These are phyloP conservation scores for Selenia dentaria DNA, from an alignment of 2,888 invertebrate genomes.

Conservation along the genomic window DNA sequence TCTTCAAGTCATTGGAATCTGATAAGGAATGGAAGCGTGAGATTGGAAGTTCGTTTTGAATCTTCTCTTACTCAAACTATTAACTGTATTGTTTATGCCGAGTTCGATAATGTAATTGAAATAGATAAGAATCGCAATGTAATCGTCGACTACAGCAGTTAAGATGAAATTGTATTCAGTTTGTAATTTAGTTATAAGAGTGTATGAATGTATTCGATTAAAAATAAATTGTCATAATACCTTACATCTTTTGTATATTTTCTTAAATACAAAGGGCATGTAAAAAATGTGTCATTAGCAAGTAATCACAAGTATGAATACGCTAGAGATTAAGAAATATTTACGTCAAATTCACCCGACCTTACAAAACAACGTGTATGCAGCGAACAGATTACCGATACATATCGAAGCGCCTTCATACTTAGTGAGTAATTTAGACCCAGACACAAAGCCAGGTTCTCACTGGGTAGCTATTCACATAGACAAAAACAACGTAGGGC, in stretches of 20 bases:
- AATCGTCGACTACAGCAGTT: too few species aligned
- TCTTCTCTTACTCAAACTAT: conserved; percentile 29
- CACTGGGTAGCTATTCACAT: conserved; percentile 22
- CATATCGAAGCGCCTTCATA: not conserved
- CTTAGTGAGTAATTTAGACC: conserved; percentile 27
- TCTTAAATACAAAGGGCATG: not conserved
- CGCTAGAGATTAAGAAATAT: not conserved
- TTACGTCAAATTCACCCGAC: not conserved
- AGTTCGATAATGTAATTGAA: too few species aligned
- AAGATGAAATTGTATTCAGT: too few species aligned
- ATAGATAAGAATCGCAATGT: too few species aligned
- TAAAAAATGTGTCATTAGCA: not conserved
- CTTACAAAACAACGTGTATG: too few species aligned
- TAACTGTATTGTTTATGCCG: too few species aligned
- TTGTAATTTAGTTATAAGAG: conserved; percentile 16
- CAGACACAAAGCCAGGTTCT: conserved; percentile 32
- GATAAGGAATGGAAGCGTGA: too few species aligned
- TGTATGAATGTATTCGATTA: conserved; percentile 34
- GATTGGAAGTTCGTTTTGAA: too few species aligned
- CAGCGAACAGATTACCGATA: too few species aligned
- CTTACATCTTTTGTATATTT: not conserved
- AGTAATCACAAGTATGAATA: not conserved
- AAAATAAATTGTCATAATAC: too few species aligned
- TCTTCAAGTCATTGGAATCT: conserved; percentile 29
- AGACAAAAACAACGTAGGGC: not conserved